These are phyloP conservation scores for Capromys pilorides DNA, from an alignment of 2,797 vertebrate species.

Conservation along the genomic window DNA sequence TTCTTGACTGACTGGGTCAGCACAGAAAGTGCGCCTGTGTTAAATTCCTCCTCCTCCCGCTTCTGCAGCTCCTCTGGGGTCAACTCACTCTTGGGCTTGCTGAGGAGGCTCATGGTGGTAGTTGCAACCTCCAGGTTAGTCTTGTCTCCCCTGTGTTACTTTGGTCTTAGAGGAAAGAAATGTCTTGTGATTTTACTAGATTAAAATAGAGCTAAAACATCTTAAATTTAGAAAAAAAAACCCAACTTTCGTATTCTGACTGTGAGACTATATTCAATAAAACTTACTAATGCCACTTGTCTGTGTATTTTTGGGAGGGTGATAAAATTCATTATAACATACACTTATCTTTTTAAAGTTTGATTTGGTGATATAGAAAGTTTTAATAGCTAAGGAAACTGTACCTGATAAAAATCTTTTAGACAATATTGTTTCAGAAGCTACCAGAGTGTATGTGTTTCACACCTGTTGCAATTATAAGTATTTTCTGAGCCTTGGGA, in stretches of 20 bases:
- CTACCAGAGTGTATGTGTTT: not conserved
- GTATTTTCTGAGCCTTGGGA: not conserved
- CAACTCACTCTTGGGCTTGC: no score
- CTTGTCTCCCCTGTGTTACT: no score
- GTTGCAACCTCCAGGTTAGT: no score
- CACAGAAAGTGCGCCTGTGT: no score
- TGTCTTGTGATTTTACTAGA: no score
- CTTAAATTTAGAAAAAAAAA: not conserved
- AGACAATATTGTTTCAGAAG: not conserved
- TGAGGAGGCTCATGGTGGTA: no score
- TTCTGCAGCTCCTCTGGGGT: no score
- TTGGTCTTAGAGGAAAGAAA: no score
- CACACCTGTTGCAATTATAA: not conserved
- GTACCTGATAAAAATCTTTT: not conserved
- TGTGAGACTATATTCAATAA: not conserved
- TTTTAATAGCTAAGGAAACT: slow-evolving; percentile 2
- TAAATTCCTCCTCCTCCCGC: no score
- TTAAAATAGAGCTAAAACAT: not conserved
- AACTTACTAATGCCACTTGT: not conserved
- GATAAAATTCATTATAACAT: not conserved
- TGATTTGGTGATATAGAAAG: not conserved
- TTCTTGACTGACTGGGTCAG: no score
- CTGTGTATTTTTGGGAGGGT: not conserved
- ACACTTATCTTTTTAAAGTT: not conserved
- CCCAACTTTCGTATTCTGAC: not conserved